A percentile compares a stretch with the other conserved stretches of the same genome.
phyloP scores from a whole-genome alignment of 2,113 vertebrate genomes.

The Melanerpes aurifrons region DNA sequence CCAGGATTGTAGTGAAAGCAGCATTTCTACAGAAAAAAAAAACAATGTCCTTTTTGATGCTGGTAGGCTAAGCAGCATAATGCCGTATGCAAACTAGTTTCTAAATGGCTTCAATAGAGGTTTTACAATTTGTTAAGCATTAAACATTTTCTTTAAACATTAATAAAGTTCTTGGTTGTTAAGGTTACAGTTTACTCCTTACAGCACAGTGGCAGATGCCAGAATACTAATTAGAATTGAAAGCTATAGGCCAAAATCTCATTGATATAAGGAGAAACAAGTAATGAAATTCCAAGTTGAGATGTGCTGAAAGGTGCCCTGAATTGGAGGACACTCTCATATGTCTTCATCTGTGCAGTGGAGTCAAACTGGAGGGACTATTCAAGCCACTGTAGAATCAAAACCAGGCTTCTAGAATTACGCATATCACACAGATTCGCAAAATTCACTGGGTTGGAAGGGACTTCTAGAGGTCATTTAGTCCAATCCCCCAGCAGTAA shows the following conservation, averaged over 20 bases:
- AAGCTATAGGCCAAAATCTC: background rate
- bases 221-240: background rate
- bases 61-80: slow-evolving; percentile 27
- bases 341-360: background rate
- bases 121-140: slow-evolving; percentile 61
- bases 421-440: background rate
- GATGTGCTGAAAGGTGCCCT: background rate
- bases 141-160: slow-evolving; percentile 66
- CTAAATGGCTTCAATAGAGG: slow-evolving; percentile 46
- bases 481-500: too few relatives aligned
- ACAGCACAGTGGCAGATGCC: background rate
- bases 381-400: background rate
- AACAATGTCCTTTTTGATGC: background rate
- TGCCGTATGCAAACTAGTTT: slow-evolving; percentile 32
- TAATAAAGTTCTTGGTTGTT: slow-evolving; percentile 42
- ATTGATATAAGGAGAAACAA: background rate
- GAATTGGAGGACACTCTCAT: background rate
- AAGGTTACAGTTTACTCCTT: slow-evolving; percentile 39
- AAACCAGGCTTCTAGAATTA: background rate
- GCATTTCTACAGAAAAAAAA: background rate
- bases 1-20: background rate
- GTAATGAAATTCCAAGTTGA: background rate
- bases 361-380: background rate
- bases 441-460: too few relatives aligned
- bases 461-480: too few relatives aligned